These are phyloP conservation scores for Maccullochella peelii DNA, from an alignment of 2,113 vertebrate genomes.

Conservation along the genomic window DNA sequence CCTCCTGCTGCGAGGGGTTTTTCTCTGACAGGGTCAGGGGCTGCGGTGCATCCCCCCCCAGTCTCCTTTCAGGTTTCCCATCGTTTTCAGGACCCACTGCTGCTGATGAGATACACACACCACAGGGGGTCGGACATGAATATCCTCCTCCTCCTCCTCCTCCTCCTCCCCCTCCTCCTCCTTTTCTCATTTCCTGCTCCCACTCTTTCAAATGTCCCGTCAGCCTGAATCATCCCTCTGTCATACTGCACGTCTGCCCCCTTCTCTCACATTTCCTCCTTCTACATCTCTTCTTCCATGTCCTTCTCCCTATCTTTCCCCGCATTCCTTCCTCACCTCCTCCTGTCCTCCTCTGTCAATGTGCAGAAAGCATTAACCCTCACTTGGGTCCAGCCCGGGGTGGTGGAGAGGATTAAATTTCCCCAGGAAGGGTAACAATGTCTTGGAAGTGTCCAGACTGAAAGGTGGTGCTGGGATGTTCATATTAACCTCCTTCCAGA, in stretches of 20 bases:
- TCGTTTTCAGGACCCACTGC: conserved; percentile 30
- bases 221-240: conserved; percentile 3
- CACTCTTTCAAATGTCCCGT: conserved; percentile 20
- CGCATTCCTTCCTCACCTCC: conserved; percentile 38
- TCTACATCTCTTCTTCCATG: conserved; percentile 1
- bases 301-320: conserved; percentile 33
- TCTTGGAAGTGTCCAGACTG: conserved; percentile 53
- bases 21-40: conserved; percentile 47
- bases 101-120: conserved; percentile 37
- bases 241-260: neutral
- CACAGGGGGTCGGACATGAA: conserved; percentile 28
- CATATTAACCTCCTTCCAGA: conserved; percentile 10
- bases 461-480: conserved; percentile 27
- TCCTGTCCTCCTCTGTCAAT: conserved; percentile 53
- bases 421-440: conserved; percentile 32
- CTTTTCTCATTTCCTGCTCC: conserved; percentile 29
- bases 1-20: conserved; percentile 49
- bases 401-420: conserved; percentile 36
- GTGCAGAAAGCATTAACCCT: conserved; percentile 71
- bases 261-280: conserved; percentile 26
- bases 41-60: conserved; percentile 5
- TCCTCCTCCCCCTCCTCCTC: conserved; percentile 21
- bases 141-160: conserved; percentile 13
- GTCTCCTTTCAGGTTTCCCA: conserved; percentile 39
- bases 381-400: conserved; percentile 1